These are phyloP conservation scores for Parauchenoglanis ngamensis DNA, from an alignment of 2,797 vertebrate genomes.

Conservation along the genomic window DNA sequence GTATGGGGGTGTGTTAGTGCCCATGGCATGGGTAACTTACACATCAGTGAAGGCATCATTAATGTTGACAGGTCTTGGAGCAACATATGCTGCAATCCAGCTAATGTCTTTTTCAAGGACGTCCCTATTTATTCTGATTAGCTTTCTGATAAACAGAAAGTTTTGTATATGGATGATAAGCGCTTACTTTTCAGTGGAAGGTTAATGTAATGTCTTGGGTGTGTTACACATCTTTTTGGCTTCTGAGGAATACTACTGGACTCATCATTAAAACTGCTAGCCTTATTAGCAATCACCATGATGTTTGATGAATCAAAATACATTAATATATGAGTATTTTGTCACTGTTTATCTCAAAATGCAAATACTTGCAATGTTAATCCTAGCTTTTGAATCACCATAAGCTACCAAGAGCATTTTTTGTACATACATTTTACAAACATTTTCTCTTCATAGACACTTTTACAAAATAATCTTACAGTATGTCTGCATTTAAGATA, in stretches of 20 bases:
- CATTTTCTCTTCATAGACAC: neutral
- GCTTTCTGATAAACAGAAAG: no score
- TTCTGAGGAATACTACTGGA: neutral
- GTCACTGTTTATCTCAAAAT: neutral
- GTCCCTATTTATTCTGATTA: no score
- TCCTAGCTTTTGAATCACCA: neutral
- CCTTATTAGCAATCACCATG: neutral
- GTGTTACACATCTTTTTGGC: neutral
- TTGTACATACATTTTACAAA: neutral
- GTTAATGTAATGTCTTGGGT: neutral
- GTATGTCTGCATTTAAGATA: neutral
- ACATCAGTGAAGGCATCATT: no score
- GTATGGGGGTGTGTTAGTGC: no score
- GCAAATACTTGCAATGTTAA: neutral
- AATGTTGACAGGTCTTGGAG: no score
- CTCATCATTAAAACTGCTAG: neutral
- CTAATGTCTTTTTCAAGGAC: no score
- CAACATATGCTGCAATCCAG: no score
- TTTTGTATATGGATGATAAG: neutral
- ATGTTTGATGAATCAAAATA: neutral
- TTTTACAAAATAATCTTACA: neutral
- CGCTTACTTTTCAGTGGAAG: neutral
- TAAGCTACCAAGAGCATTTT: neutral
- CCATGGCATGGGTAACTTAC: no score
- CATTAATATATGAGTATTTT: neutral